These are phyloP conservation scores for Alectoris magna DNA, from an alignment of 2,797 vertebrate species.

Conservation along the genomic window DNA sequence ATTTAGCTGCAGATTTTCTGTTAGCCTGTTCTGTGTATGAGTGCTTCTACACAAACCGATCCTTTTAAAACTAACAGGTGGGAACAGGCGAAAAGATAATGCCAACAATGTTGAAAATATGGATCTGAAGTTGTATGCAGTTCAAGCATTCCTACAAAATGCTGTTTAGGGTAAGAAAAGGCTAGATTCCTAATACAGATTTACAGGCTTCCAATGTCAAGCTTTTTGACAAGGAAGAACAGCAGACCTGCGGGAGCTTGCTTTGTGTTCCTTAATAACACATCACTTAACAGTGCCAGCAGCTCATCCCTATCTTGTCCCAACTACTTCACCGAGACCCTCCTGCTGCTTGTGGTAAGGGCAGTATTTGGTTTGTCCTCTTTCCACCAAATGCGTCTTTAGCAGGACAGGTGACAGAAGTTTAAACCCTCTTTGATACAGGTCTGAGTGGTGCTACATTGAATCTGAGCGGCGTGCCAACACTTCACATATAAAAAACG, in stretches of 20 bases:
- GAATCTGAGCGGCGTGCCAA: neutral
- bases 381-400: neutral
- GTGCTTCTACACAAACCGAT: neutral
- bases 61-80: neutral
- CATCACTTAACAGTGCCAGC: neutral
- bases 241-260: neutral
- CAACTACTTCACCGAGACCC: neutral
- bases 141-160: neutral
- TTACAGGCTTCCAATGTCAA: neutral
- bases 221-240: neutral
- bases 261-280: neutral
- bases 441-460: neutral
- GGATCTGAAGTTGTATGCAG: neutral
- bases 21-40: neutral
- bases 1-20: neutral
- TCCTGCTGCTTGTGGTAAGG: neutral
- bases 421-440: neutral
- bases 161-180: neutral
- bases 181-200: neutral
- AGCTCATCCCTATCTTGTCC: neutral
- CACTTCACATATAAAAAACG: neutral
- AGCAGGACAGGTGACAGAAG: neutral
- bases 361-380: neutral
- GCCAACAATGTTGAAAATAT: fast-evolving
- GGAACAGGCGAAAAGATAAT: neutral